Conservation (phyloP, 2,113 vertebrate species). For the Syrrhaptes paradoxus region DNA sequence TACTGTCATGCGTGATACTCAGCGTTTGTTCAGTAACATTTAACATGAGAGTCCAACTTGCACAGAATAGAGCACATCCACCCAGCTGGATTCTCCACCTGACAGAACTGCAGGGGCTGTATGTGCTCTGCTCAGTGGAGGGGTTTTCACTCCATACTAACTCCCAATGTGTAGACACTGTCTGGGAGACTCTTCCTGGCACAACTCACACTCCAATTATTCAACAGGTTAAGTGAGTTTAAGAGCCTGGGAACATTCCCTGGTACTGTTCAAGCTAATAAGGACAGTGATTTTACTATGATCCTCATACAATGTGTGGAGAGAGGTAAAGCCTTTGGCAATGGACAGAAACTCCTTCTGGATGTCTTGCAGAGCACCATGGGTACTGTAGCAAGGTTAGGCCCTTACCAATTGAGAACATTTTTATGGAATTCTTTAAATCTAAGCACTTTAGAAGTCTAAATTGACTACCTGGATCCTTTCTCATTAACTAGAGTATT, state of each 20-base stretch:
- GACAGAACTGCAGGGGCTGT: neutral
- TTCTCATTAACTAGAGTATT: neutral
- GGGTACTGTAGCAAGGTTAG: neutral
- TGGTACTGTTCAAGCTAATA: neutral
- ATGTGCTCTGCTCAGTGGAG: neutral
- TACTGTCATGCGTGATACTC: neutral
- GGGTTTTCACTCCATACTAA: neutral
- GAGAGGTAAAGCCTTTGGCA: neutral
- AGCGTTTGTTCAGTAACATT: neutral
- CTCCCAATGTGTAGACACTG: neutral
- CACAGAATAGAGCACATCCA: neutral
- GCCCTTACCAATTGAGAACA: neutral
- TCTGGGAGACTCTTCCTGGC: neutral
- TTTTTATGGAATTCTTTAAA: neutral
- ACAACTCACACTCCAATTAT: neutral
- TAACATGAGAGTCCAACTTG: neutral
- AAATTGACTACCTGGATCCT: neutral
- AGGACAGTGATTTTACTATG: fast-evolving
- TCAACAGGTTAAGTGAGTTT: neutral
- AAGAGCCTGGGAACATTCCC: neutral
- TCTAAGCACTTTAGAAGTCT: neutral
- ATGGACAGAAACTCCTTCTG: neutral
- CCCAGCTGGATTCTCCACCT: neutral
- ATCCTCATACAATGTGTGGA: neutral
- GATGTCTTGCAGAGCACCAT: neutral